phyloP scores from a whole-genome alignment of 2,888 invertebrate species.

The Luperina testacea region DNA sequence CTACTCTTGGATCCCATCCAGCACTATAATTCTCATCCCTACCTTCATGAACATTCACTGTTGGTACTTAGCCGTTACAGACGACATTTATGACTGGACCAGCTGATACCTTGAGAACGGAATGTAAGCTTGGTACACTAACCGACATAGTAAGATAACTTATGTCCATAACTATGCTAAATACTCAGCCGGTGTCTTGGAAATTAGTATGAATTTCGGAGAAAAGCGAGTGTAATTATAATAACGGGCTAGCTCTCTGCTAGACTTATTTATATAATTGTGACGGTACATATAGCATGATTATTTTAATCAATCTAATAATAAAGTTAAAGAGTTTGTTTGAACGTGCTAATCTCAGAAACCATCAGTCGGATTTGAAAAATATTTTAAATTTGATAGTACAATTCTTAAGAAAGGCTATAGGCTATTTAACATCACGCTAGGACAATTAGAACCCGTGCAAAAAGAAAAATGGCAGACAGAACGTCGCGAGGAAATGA shows the following conservation, averaged over 20 bases:
- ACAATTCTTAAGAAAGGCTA: too few species aligned
- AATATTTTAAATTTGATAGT: too few species aligned
- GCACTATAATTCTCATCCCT: slow-evolving; percentile 49
- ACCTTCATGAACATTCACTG: slow-evolving; percentile 59
- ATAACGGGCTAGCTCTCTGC: background rate
- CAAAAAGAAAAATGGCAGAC: too few species aligned
- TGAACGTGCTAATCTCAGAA: background rate
- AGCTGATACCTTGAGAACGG: slow-evolving; percentile 60
- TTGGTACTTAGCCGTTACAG: slow-evolving; percentile 53
- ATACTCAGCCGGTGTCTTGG: slow-evolving; percentile 15
- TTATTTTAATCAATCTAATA: too few species aligned
- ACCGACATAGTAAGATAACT: slow-evolving; percentile 37
- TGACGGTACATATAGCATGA: too few species aligned
- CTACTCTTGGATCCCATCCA: slow-evolving; percentile 54
- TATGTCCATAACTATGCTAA: slow-evolving; percentile 46
- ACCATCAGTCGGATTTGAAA: background rate
- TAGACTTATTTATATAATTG: background rate
- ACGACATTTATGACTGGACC: slow-evolving; percentile 57
- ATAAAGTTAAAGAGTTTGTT: background rate
- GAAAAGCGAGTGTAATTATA: slow-evolving; percentile 30
- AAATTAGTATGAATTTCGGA: slow-evolving; percentile 40
- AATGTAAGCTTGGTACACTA: slow-evolving; percentile 40
- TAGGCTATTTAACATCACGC: too few species aligned
- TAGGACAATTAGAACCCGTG: too few species aligned
- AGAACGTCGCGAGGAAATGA: too few species aligned